Evolutionary conservation across 2,888 invertebrate genomes (phyloP), one percentile per base, ranked within the genome.

Genomic region (Ochlodes sylvanus): DNA sequence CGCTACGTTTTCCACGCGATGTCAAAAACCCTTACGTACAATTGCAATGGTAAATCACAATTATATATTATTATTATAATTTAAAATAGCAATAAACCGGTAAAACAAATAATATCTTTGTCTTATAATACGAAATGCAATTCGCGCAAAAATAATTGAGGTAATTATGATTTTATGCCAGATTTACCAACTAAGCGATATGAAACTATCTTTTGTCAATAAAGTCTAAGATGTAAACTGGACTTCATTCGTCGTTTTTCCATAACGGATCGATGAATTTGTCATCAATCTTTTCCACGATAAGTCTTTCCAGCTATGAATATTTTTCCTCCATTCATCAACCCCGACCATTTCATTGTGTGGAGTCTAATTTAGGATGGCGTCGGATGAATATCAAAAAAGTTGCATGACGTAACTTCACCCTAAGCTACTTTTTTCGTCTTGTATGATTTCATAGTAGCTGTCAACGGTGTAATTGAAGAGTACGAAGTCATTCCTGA

Each of bases 401-500:
- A 21, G 34, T 56, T 19, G 34, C 19, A 62, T 57, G 32, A 15
- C 50, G 38, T 63, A 50, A 70, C 77, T 76, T 91, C 90, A 91
- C 78, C 91, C 90, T 68, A 88, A 79, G 71, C 76, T 84, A 67
- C 77, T 84, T 47, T 78, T 78, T 52, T 76, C 78, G 69, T 87
- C 84, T 75, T 86, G 81, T 10, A 93, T 94, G 76, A 95, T 90
- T 76, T 95, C 95, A 78, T 96, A 89, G 84, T 96, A 97, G 73
- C 94, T 95, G 75, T 95, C 94, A 79, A 96, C 94, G 70, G 96
- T 96, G 85, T 98, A 98, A 81, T 96, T 97, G 92, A 98, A 98
- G 71, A 98, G 93, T 83, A 96, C 95, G 87, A 98, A 98, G 88
- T 98, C 98, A 81, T 96, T 95, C 86, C 97, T 97, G 94, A 38